Conservation (phyloP, 2,888 invertebrate species). For the Prosopocoilus inquinatus region DNA sequence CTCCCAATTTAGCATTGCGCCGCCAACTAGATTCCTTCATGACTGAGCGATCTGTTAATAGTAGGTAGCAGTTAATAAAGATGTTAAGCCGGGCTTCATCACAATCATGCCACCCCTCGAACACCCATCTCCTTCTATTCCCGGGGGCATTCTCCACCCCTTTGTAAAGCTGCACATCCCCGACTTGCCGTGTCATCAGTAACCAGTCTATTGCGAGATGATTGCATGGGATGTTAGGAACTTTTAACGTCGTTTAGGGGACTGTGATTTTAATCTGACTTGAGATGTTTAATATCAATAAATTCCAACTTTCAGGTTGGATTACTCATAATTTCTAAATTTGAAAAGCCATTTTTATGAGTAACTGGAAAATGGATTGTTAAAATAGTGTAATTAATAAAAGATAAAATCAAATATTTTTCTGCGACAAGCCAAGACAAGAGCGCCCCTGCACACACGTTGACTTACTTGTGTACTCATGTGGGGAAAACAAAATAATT, state of each 20-base stretch:
- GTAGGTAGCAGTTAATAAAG: slow-evolving; percentile 37
- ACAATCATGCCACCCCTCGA: slow-evolving; percentile 34
- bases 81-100: slow-evolving; percentile 39
- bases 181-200: slow-evolving; percentile 48
- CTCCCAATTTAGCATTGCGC: slow-evolving; percentile 2
- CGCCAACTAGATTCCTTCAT: background rate
- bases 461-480: too few species aligned
- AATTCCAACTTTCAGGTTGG: too few species aligned
- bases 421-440: too few species aligned
- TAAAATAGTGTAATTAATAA: too few species aligned
- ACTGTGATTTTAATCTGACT: background rate
- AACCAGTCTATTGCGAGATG: slow-evolving; percentile 37
- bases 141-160: slow-evolving; percentile 13
- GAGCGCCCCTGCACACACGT: too few species aligned
- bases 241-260: slow-evolving; percentile 9
- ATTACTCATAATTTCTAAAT: too few species aligned
- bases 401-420: too few species aligned
- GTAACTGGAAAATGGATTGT: too few species aligned
- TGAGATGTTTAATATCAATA: background rate
- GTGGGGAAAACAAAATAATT: too few species aligned
- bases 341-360: too few species aligned
- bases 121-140: slow-evolving; percentile 22
- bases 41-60: slow-evolving; percentile 15
- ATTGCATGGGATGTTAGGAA: slow-evolving; percentile 29
- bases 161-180: slow-evolving; percentile 7